A percentile compares a stretch with the other conserved stretches of the same genome.
Conservation (phyloP, 2,797 vertebrate species). For the Hoplostethus mediterraneus region DNA sequence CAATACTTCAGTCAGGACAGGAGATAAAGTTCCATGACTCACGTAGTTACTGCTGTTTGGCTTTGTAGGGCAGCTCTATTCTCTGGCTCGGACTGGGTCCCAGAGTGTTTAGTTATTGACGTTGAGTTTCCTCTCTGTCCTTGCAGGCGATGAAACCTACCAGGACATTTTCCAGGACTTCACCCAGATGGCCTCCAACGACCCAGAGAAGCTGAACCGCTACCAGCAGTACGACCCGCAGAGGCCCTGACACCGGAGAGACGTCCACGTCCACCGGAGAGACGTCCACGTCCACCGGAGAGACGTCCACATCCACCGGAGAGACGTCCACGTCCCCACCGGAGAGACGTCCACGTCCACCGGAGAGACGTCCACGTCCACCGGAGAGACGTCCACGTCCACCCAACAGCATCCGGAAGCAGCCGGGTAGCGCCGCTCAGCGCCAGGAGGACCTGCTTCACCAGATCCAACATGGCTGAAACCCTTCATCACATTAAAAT, state of each 20-base stretch:
- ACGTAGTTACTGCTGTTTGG: background rate
- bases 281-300: background rate
- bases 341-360: background rate
- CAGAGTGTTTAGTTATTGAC: background rate
- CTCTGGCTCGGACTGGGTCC: background rate
- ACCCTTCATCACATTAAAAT: background rate
- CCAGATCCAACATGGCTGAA: background rate
- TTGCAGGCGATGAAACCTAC: slow-evolving; percentile 96
- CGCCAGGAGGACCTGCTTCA: slow-evolving; percentile 25
- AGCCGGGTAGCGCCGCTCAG: background rate
- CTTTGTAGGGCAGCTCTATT: background rate
- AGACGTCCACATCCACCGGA: slow-evolving; percentile 6
- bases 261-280: background rate
- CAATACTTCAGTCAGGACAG: no score
- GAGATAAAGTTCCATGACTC: no score
- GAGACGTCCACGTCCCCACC: slow-evolving; percentile 8
- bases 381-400: background rate
- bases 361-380: background rate
- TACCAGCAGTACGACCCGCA: slow-evolving; percentile 90
- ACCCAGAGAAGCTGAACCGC: slow-evolving; percentile 96
- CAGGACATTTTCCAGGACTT: slow-evolving; percentile 99
- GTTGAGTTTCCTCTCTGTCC: slow-evolving; percentile 12
- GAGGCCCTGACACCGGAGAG: slow-evolving; percentile 74
- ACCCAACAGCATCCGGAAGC: slow-evolving; percentile 3
- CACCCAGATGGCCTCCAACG: slow-evolving; percentile 97